Evolutionary conservation across 2,888 invertebrate species (phyloP).

Genomic region (Anticlea derivata): DNA sequence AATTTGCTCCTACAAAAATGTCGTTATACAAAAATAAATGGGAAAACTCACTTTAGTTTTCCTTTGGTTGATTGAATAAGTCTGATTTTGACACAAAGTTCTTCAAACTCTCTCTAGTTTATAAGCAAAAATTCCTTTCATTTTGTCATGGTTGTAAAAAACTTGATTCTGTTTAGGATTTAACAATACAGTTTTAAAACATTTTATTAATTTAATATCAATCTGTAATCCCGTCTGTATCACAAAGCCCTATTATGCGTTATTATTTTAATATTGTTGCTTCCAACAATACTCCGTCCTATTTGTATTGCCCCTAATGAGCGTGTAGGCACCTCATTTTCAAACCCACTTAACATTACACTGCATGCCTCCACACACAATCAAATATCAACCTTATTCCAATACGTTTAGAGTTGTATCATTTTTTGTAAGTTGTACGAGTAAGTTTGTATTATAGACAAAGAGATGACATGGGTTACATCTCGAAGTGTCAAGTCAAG

Average conservation of each 20-base stretch:
- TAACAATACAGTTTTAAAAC: constrained; percentile 6
- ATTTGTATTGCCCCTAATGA: constrained; percentile 77
- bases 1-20: no score
- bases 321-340: constrained; percentile 71
- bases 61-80: neutral
- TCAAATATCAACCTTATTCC: constrained; percentile 44
- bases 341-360: constrained; percentile 43
- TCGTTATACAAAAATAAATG: no score
- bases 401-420: constrained; percentile 15
- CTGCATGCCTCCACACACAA: constrained; percentile 9
- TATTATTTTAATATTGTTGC: constrained; percentile 82
- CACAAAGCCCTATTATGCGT: constrained; percentile 73
- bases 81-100: neutral
- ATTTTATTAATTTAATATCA: constrained; percentile 21
- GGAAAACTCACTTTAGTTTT: neutral
- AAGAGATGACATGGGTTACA: constrained; percentile 74
- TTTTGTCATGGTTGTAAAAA: neutral
- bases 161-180: neutral
- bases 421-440: constrained; percentile 15
- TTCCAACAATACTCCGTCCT: constrained; percentile 64
- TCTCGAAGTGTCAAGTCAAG: constrained; percentile 69
- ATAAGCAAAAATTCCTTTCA: no score
- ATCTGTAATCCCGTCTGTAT: constrained; percentile 20
- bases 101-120: no score
- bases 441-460: constrained; percentile 50